These are phyloP conservation scores for Eurois occulta DNA, from an alignment of 2,888 invertebrate species.

Conservation along the genomic window DNA sequence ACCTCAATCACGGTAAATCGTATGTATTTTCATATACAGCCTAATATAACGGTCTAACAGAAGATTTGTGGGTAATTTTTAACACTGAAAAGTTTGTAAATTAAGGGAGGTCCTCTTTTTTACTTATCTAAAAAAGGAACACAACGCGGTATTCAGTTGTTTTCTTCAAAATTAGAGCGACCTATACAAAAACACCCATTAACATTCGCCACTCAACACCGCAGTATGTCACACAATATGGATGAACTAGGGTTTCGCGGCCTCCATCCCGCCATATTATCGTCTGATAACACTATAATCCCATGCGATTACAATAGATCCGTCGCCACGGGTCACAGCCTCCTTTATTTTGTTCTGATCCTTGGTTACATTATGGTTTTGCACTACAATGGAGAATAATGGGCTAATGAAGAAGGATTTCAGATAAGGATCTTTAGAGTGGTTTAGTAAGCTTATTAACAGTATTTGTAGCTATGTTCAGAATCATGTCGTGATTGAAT, in stretches of 20 bases:
- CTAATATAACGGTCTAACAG: neutral
- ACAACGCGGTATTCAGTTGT: neutral
- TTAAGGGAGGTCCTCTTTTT: too few relatives aligned
- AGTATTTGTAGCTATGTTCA: neutral
- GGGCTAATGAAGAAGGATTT: conserved; percentile 51
- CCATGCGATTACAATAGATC: conserved; percentile 83
- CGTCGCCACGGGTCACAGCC: conserved; percentile 78
- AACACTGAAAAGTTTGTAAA: neutral
- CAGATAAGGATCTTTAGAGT: conserved; percentile 38
- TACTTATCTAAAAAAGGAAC: too few relatives aligned
- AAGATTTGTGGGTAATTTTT: too few relatives aligned
- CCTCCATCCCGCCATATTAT: conserved; percentile 81
- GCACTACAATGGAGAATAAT: conserved; percentile 55
- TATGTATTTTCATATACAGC: neutral
- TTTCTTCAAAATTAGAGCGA: neutral
- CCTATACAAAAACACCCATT: neutral
- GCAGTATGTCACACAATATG: conserved; percentile 70
- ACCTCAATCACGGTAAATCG: neutral
- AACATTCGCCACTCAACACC: neutral
- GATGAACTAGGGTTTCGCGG: conserved; percentile 55
- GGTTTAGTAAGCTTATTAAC: conserved; percentile 21
- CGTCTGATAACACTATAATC: conserved; percentile 86
- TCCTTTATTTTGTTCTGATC: conserved; percentile 79
- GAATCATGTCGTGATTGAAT: neutral
- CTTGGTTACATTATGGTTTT: conserved; percentile 80